phyloP scores from a whole-genome alignment of 2,113 vertebrate species.

The Catharus minimus region DNA sequence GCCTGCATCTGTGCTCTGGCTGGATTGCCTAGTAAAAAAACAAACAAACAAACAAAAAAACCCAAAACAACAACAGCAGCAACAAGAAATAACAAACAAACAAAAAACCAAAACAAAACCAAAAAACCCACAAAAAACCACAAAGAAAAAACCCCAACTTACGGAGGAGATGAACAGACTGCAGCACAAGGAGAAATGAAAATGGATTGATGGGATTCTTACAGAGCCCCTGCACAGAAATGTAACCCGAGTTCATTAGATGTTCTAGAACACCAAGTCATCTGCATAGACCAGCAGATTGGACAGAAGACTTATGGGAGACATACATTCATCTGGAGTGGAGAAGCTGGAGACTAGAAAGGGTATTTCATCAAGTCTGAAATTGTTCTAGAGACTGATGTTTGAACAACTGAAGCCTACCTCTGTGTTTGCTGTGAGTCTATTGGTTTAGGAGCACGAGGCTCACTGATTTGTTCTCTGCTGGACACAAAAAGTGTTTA shows the following conservation, averaged over 20 bases:
- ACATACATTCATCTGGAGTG: not conserved
- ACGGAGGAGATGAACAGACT: not conserved
- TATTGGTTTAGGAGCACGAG: not conserved
- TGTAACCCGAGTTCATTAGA: not conserved
- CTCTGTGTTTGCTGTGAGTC: not conserved
- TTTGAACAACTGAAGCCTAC: not conserved
- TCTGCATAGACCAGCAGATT: not conserved
- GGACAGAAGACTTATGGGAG: not conserved
- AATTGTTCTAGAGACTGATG: not conserved
- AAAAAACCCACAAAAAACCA: not conserved
- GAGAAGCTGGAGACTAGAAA: not conserved
- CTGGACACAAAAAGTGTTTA: not conserved
- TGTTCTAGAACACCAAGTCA: not conserved
- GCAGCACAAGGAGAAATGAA: not conserved
- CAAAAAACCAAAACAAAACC: not conserved
- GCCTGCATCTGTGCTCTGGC: not conserved
- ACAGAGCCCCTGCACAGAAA: not conserved
- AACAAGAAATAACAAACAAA: not conserved
- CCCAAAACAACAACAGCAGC: too few relatives aligned
- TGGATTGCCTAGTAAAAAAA: not conserved
- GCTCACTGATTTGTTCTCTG: not conserved
- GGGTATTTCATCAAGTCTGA: not conserved
- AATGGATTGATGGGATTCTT: fast-evolving
- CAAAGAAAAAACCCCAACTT: not conserved
- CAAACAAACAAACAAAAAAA: not conserved